Percentiles rank a stretch among this genome's conserved stretches.
Evolutionary conservation across 2,888 invertebrate species (phyloP).

Genomic region (Agriotes lineatus): DNA sequence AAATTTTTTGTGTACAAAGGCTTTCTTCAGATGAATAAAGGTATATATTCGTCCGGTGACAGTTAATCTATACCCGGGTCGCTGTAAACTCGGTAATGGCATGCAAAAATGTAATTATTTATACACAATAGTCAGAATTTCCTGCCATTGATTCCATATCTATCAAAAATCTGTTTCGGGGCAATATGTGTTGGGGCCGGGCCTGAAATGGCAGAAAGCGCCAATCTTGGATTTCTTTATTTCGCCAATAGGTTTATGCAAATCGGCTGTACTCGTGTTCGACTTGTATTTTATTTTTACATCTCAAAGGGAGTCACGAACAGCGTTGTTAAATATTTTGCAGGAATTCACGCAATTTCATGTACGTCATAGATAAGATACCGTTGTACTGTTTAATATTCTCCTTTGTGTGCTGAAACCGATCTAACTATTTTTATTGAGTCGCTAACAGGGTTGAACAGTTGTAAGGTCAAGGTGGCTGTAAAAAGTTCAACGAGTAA

Average conservation of each 20-base stretch:
- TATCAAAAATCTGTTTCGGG: background rate
- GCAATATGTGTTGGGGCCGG: too few species aligned
- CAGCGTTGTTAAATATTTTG: constrained; percentile 2
- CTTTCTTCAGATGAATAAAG: constrained; percentile 21
- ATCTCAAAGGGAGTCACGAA: constrained; percentile 30
- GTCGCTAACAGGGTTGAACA: background rate
- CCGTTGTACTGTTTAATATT: constrained; percentile 15
- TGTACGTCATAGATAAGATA: constrained; percentile 33
- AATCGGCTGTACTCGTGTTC: constrained; percentile 13
- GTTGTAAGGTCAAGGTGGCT: background rate
- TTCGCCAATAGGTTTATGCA: constrained; percentile 20
- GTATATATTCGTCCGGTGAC: constrained; percentile 21
- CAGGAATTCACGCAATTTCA: constrained; percentile 27
- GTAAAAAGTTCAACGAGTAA: too few species aligned
- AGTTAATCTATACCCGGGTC: constrained; percentile 15
- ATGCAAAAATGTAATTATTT: constrained; percentile 16
- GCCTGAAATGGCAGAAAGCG: too few species aligned
- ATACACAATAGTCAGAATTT: background rate
- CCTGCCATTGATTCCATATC: background rate
- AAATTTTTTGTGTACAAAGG: constrained; percentile 24
- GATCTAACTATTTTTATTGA: background rate
- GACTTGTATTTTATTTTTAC: constrained; percentile 28
- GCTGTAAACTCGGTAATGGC: background rate
- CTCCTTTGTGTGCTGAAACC: background rate
- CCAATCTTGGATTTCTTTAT: background rate